These are phyloP conservation scores for Eciton burchellii DNA, from an alignment of 1,140 invertebrate genomes.

Conservation along the genomic window DNA sequence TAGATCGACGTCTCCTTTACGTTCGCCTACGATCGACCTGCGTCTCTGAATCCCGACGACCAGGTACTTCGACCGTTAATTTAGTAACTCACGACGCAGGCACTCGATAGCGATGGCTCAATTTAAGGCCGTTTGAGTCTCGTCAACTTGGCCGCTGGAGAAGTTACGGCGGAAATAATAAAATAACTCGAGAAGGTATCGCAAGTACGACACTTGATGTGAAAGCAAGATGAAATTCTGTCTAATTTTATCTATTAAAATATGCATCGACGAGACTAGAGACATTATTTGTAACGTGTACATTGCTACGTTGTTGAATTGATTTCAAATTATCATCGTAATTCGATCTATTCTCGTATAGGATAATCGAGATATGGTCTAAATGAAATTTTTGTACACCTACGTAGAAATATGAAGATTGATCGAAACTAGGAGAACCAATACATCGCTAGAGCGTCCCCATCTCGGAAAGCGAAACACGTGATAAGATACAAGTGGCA, in stretches of 20 bases:
- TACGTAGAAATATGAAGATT: background rate
- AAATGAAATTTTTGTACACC: background rate
- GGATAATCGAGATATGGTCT: background rate
- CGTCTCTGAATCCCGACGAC: slow-evolving; percentile 51
- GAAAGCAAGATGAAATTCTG: too few species aligned
- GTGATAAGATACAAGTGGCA: slow-evolving; percentile 63
- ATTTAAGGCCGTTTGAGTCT: slow-evolving; percentile 55
- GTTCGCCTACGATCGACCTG: background rate
- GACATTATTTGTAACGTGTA: too few species aligned
- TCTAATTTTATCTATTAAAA: too few species aligned
- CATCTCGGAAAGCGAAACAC: slow-evolving; percentile 53
- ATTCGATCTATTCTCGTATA: background rate
- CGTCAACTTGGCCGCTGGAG: background rate
- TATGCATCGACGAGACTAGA: too few species aligned
- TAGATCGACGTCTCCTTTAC: slow-evolving; percentile 8
- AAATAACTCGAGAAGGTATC: background rate
- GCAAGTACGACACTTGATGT: too few species aligned
- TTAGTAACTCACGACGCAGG: background rate
- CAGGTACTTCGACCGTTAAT: slow-evolving; percentile 1
- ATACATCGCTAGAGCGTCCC: slow-evolving; percentile 62
- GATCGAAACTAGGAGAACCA: slow-evolving; percentile 50
- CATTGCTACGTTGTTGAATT: background rate
- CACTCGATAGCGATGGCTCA: slow-evolving; percentile 44
- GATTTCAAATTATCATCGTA: background rate
- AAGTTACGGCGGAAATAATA: background rate